phyloP scores from a whole-genome alignment of 2,113 vertebrate genomes.

The Sebastes schlegelii region DNA sequence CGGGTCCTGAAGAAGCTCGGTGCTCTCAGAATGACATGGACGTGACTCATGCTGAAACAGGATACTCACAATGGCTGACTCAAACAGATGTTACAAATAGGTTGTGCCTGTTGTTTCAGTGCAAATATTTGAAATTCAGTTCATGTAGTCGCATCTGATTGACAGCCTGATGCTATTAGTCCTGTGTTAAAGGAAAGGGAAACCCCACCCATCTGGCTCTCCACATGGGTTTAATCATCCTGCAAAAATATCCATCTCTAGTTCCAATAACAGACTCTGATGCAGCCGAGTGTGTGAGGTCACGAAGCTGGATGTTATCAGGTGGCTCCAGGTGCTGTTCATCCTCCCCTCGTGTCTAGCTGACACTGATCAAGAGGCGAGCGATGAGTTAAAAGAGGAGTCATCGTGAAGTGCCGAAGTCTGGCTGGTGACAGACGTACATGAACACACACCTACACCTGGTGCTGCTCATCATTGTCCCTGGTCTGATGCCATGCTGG shows the following conservation, averaged over 20 bases:
- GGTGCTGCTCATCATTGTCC: constrained; percentile 58
- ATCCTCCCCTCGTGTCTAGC: background rate
- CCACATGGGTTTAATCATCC: constrained; percentile 17
- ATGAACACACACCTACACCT: constrained; percentile 52
- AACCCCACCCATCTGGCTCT: constrained; percentile 8
- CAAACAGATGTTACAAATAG: background rate
- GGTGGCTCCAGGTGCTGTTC: constrained; percentile 29
- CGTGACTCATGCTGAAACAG: constrained; percentile 40
- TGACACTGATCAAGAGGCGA: constrained; percentile 10
- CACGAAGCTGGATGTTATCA: constrained; percentile 11
- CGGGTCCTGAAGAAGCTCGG: constrained; percentile 12
- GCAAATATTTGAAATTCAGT: constrained; percentile 19
- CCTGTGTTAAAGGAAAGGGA: background rate
- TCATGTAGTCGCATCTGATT: constrained; percentile 27
- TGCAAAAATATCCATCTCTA: background rate
- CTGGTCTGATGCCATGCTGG: constrained; percentile 19
- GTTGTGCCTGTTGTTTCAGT: background rate
- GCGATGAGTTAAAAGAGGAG: constrained; percentile 34
- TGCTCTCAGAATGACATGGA: constrained; percentile 1
- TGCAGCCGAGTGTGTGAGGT: constrained; percentile 15
- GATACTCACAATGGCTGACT: constrained; percentile 21
- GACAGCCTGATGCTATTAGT: background rate
- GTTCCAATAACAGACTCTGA: constrained; percentile 4
- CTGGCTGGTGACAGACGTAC: constrained; percentile 9
- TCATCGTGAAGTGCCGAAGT: constrained; percentile 1